Evolutionary conservation across 1,140 invertebrate species (phyloP).

Genomic region (Hestina assimilis): DNA sequence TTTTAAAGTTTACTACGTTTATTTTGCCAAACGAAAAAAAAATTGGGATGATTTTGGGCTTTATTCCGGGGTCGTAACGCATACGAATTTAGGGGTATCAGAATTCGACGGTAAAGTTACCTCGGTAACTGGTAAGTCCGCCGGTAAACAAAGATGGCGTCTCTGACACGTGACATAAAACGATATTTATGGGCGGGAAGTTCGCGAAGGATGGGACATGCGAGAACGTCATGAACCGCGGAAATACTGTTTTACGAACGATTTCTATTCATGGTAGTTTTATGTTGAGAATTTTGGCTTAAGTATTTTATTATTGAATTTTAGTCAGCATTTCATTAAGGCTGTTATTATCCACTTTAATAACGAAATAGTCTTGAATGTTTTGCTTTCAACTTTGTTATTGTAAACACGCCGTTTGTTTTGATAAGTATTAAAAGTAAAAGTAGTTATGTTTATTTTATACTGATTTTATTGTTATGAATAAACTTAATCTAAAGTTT

Average conservation of each 20-base stretch:
- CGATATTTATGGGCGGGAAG: conserved; percentile 64
- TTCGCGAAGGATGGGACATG: conserved; percentile 68
- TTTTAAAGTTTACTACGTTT: conserved; percentile 36
- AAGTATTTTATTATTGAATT: conserved; percentile 22
- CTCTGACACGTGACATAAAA: conserved; percentile 72
- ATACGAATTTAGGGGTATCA: conserved; percentile 28
- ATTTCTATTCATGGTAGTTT: conserved; percentile 70
- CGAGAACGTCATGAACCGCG: conserved; percentile 65
- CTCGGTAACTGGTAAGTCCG: conserved; percentile 33
- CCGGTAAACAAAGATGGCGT: conserved; percentile 58
- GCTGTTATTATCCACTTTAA: conserved; percentile 4
- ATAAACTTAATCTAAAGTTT: not conserved
- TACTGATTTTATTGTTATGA: not conserved
- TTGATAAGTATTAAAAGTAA: not conserved
- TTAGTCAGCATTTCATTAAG: conserved; percentile 20
- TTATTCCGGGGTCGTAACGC: conserved; percentile 46
- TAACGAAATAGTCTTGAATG: not conserved
- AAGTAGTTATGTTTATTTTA: conserved; percentile 2
- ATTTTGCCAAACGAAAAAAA: conserved; percentile 36
- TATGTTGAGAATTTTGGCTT: conserved; percentile 40
- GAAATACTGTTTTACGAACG: conserved; percentile 54
- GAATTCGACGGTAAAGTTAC: conserved; percentile 29
- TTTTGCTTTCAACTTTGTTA: conserved; percentile 15
- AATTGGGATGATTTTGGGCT: conserved; percentile 39
- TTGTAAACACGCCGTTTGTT: conserved; percentile 19